Conservation (phyloP, 2,797 vertebrate genomes). For the Smutsia temminckii region DNA sequence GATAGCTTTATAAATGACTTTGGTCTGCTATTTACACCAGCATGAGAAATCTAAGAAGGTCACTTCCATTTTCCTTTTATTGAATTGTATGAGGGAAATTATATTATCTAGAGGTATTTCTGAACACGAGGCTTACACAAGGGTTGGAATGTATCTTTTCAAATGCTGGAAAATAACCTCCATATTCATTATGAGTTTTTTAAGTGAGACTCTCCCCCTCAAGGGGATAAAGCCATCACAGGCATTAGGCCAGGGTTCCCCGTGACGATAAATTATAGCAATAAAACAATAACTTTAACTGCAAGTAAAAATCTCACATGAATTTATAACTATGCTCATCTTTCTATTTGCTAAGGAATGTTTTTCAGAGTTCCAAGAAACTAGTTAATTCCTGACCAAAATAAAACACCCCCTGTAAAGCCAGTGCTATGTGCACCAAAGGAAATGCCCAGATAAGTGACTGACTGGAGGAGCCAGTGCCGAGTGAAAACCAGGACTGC, state of each 20-base stretch:
- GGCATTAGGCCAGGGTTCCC: not conserved
- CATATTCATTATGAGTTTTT: not conserved
- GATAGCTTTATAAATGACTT: not conserved
- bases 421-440: not conserved
- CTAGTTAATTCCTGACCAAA: not conserved
- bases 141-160: not conserved
- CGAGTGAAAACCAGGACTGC: not conserved
- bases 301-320: not conserved
- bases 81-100: not conserved
- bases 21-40: not conserved
- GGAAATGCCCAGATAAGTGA: not conserved
- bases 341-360: not conserved
- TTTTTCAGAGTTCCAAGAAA: not conserved
- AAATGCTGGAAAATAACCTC: not conserved
- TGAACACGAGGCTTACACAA: not conserved
- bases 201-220: not conserved
- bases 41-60: not conserved
- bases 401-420: not conserved
- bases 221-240: not conserved
- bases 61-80: not conserved
- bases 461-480: not conserved
- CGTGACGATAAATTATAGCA: not conserved
- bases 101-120: not conserved
- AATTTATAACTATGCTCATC: not conserved
- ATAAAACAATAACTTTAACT: not conserved